Evolutionary conservation across 2,888 invertebrate genomes (phyloP).

Genomic region (Synanthedon tipuliformis): DNA sequence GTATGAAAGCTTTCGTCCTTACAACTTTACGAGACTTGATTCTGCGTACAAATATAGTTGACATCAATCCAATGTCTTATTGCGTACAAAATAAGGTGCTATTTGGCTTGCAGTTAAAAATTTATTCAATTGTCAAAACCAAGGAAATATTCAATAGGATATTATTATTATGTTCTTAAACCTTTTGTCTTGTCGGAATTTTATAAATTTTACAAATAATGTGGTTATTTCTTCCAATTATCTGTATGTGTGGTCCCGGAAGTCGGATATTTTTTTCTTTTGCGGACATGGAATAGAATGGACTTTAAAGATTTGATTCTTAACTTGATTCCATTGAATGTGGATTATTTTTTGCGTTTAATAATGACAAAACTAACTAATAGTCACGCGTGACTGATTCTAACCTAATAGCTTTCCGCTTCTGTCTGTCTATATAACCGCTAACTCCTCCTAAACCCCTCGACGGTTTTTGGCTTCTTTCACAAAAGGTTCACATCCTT

Average conservation of each 20-base stretch:
- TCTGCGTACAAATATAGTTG: neutral
- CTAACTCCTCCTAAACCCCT: too few species aligned
- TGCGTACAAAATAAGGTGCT: neutral
- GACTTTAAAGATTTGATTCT: too few species aligned
- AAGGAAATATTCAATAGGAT: neutral
- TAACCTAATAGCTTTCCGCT: too few species aligned
- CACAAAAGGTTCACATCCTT: too few species aligned
- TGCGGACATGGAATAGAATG: too few species aligned
- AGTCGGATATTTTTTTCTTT: too few species aligned
- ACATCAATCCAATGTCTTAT: neutral
- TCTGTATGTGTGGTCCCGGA: neutral
- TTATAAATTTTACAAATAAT: neutral
- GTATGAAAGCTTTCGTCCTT: neutral
- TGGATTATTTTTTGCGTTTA: too few species aligned
- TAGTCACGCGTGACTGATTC: too few species aligned
- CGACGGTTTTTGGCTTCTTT: too few species aligned
- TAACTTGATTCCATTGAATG: too few species aligned
- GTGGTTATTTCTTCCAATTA: neutral
- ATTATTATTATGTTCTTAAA: neutral
- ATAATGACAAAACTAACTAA: too few species aligned
- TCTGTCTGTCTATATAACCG: too few species aligned
- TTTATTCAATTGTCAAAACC: neutral
- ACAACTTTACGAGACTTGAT: neutral
- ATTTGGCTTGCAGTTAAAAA: neutral
- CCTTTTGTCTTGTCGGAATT: neutral